Conservation (phyloP, 1,140 invertebrate species). For the Pygmarrhopalites habei region DNA sequence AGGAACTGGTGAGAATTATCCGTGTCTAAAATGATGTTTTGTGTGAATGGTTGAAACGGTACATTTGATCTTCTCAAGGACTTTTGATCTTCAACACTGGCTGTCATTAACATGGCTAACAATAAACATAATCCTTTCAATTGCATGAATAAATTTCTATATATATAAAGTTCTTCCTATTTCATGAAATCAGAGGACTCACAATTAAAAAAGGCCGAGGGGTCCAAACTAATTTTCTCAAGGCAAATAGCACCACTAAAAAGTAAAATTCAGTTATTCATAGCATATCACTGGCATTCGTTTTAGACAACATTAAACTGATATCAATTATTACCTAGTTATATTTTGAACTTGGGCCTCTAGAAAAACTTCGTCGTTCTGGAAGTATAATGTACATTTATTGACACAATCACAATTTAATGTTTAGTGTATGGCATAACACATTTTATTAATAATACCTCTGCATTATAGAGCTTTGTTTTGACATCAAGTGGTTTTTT, state of each 20-base stretch:
- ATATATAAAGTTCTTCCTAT: no score
- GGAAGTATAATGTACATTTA: slow-evolving; percentile 28
- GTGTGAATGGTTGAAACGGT: slow-evolving; percentile 12
- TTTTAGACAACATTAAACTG: no score
- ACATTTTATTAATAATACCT: no score
- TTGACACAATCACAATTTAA: not conserved
- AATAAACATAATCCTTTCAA: no score
- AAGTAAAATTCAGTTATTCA: no score
- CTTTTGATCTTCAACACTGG: not conserved
- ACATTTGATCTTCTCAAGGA: not conserved
- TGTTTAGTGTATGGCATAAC: slow-evolving; percentile 17
- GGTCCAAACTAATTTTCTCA: slow-evolving; percentile 85
- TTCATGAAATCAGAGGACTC: no score
- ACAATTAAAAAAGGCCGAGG: slow-evolving; percentile 77
- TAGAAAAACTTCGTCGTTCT: slow-evolving; percentile 91
- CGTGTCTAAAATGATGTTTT: slow-evolving; percentile 40
- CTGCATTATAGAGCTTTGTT: slow-evolving; percentile 96
- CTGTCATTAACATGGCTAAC: slow-evolving; percentile 26
- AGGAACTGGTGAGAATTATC: slow-evolving; percentile 74
- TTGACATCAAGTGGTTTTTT: slow-evolving; percentile 96
- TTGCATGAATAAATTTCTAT: no score
- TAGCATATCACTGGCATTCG: no score
- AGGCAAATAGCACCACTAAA: slow-evolving; percentile 79
- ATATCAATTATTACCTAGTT: no score
- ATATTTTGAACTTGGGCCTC: slow-evolving; percentile 96